Base-by-base conservation (phyloP, 1,140 invertebrate species). In the Eufriesea mexicana region DNA sequence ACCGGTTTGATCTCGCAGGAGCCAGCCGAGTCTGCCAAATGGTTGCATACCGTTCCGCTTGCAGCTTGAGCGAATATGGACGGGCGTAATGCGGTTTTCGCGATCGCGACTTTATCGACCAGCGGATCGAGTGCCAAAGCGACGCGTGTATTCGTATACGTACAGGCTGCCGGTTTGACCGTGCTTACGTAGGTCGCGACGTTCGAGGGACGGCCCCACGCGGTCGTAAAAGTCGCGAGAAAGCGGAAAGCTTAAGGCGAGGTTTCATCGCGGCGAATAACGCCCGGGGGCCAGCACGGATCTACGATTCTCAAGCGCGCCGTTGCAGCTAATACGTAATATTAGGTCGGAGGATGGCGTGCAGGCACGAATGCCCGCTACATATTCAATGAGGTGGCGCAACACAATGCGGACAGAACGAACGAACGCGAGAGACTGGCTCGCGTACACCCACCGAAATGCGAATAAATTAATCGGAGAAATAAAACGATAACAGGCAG, bases 1-100 rank as follows among this genome's bases (percentile, higher is more conserved):
- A 88, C 71, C 61, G 67, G 73, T 80, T 89, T 86, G 87, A 89
- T 89, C 70, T 88, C 79, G 76, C 86, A 88, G 75, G 73, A 89
- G 84, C 67, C 84, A 84, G 75, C 71, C 76, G 47, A 47, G 77
- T 83, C 54, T 89, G 84, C 86, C 87, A 89, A 89, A 89, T 86
- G 84, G 84, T 86, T 64, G 66, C 72, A 78, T 75, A 71, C 55
- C 62, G 51, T 81, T 67, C 62, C 51, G 54, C 49, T 78, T 79
- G 64, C 67, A 66, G 47, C 57, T 57, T 59, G 45, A 45, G 54
- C 66, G 67, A 71, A 67, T 49, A 76, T 25, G 62, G 23, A 35
- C 8, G 42, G 54, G 75, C n/a, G 35, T 79, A 79, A 88, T 86
- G 72, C 85, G 35, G 75, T 88, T 89, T 84, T 75, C 80, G 59